These are phyloP conservation scores for Macrosteles quadrilineatus DNA, from an alignment of 1,140 invertebrate species.

Conservation along the genomic window DNA sequence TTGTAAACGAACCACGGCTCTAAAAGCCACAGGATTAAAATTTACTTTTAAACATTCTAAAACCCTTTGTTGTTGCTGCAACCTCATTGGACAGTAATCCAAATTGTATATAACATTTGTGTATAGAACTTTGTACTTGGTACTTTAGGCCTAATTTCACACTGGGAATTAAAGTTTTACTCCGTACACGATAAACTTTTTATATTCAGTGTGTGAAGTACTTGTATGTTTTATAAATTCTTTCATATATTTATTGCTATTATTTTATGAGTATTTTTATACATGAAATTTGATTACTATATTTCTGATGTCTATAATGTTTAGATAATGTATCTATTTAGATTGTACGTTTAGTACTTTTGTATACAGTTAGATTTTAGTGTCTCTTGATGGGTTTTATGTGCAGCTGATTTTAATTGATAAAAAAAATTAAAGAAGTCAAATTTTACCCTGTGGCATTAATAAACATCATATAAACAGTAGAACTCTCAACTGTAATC, in stretches of 20 bases:
- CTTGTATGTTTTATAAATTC: neutral
- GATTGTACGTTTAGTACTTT: neutral
- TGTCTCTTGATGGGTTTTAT: too few relatives aligned
- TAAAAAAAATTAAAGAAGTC: too few relatives aligned
- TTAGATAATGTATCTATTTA: neutral
- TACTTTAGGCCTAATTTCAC: neutral
- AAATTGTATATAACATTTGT: neutral
- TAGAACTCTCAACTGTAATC: too few relatives aligned
- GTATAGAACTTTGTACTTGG: neutral
- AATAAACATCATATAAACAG: too few relatives aligned
- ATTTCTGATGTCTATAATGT: neutral
- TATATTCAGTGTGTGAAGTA: neutral
- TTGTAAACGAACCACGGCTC: too few relatives aligned
- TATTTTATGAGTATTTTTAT: constrained; percentile 9
- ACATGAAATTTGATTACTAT: constrained; percentile 1
- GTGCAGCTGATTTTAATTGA: too few relatives aligned
- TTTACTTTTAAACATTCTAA: too few relatives aligned
- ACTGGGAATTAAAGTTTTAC: too few relatives aligned
- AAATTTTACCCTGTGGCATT: too few relatives aligned
- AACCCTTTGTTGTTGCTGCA: constrained; percentile 6
- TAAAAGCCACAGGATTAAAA: too few relatives aligned
- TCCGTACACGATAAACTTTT: too few relatives aligned
- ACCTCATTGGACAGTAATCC: neutral
- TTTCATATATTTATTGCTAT: neutral
- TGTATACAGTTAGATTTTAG: neutral